A percentile compares a stretch with the other conserved stretches of the same genome.
These are phyloP conservation scores for Balanococcus diminutus DNA, from an alignment of 2,888 invertebrate genomes.

Conservation along the genomic window DNA sequence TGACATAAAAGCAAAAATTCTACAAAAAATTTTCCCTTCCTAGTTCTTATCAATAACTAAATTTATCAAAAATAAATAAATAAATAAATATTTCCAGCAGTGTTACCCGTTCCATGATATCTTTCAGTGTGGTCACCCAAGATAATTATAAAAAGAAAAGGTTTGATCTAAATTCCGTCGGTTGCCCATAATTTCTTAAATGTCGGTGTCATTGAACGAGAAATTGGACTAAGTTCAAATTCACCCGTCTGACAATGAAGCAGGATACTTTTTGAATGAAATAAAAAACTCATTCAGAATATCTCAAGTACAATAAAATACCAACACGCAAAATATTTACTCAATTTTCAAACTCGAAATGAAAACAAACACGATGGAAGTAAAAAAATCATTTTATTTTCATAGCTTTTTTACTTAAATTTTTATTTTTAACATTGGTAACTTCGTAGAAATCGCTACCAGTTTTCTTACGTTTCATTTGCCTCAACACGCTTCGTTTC, in stretches of 20 bases:
- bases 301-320: background rate
- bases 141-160: background rate
- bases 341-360: background rate
- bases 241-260: background rate
- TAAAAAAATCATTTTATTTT: slow-evolving; percentile 39
- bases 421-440: slow-evolving; percentile 86
- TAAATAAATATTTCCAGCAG: slow-evolving; percentile 31
- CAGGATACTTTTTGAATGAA: background rate
- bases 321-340: background rate
- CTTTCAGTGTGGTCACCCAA: background rate
- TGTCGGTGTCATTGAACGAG: background rate
- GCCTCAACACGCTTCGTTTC: slow-evolving; percentile 75
- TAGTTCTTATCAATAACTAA: no score
- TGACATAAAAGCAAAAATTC: background rate
- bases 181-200: background rate
- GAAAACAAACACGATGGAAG: background rate
- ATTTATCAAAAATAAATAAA: slow-evolving; percentile 7
- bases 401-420: slow-evolving; percentile 56
- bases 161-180: background rate
- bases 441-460: slow-evolving; percentile 90
- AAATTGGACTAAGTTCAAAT: background rate
- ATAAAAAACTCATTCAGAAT: background rate
- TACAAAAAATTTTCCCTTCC: background rate
- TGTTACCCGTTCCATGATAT: background rate
- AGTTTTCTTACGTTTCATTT: slow-evolving; percentile 77